Percentiles rank a stretch among this genome's conserved stretches.
Evolutionary conservation across 2,888 invertebrate species (phyloP).

Genomic region (Agriopis leucophaearia): DNA sequence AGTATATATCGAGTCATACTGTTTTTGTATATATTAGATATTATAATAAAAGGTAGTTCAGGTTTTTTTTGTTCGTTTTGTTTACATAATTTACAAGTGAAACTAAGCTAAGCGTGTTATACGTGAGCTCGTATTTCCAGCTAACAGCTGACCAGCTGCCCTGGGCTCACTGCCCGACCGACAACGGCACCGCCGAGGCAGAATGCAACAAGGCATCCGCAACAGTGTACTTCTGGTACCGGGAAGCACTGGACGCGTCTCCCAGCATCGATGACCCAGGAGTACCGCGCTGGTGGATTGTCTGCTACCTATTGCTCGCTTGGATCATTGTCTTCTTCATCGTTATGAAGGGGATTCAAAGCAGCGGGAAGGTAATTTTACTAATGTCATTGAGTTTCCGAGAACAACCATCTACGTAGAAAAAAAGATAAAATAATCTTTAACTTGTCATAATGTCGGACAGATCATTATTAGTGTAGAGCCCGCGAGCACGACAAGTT

Average conservation of each 20-base stretch:
- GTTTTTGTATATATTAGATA: no score
- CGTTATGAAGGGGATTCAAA: constrained; percentile 98
- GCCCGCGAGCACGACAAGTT: no score
- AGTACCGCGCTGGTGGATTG: constrained; percentile 97
- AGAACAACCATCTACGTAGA: no score
- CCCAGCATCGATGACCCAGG: constrained; percentile 94
- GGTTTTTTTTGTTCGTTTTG: no score
- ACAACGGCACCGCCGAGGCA: constrained; percentile 88
- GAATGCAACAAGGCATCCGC: constrained; percentile 95
- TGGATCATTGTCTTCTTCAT: constrained; percentile 98
- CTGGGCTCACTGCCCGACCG: constrained; percentile 93
- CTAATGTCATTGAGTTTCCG: background rate
- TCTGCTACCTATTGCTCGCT: constrained; percentile 93
- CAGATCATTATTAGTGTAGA: no score
- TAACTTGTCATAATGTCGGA: no score
- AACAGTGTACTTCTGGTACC: constrained; percentile 97
- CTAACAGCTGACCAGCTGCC: constrained; percentile 89
- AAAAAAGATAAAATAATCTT: no score
- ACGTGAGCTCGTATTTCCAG: constrained; percentile 69
- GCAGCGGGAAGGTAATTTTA: constrained; percentile 93
- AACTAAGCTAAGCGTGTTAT: no score
- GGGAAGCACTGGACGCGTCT: constrained; percentile 95
- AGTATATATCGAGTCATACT: no score
- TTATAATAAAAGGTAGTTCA: no score
- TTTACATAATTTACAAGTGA: no score